Evolutionary conservation across 2,113 vertebrate species (phyloP), one percentile per base, ranked within the genome.

Genomic region (Bolborhynchus lineola): DNA sequence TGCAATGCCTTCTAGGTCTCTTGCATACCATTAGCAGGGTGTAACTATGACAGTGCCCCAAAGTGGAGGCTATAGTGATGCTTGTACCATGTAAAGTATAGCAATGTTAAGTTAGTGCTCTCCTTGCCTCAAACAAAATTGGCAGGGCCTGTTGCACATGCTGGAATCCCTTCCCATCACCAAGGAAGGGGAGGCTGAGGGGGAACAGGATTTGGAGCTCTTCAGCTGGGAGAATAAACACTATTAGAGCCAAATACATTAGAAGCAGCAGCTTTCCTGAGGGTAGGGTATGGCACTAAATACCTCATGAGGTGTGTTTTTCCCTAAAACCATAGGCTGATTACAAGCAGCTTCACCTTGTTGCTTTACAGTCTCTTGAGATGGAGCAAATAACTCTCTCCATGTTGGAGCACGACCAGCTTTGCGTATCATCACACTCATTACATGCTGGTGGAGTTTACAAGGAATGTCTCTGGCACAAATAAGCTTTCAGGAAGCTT

Each of bases 21-120:
- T 0, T 84, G 86, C 97, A 97, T 97, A 95, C 97, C 93, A 63
- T 11, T 63, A 82, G 49, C 49, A 90, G 95, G 90, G 92, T 67
- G 97, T 97, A 80, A 92, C 94, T 52, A 9, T 49, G 81, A 77
- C 89, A 68, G 33, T 65, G 93, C 89, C 97, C 92, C 59, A 39
- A 5, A 80, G 69, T 92, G 94, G 84, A 52, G 82, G 59, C 94
- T 88, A 25, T 39, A 39, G 39, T 74, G 72, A 35, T 59, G 50
- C 49, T 52, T 6, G 31, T 57, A 33, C 62, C 88, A 23, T 3
- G 9, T n/a, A 39, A 12, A 57, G 71, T 33, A 39, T 13, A 53
- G 71, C 31, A 17, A 7, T 16, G 31, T 9, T 33, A 59, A 67
- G 37, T 69, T 42, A 18, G 33, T 77, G 57, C 65, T 92, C 72